These are phyloP conservation scores for Polyploca ridens DNA, from an alignment of 2,888 invertebrate species.

Conservation along the genomic window DNA sequence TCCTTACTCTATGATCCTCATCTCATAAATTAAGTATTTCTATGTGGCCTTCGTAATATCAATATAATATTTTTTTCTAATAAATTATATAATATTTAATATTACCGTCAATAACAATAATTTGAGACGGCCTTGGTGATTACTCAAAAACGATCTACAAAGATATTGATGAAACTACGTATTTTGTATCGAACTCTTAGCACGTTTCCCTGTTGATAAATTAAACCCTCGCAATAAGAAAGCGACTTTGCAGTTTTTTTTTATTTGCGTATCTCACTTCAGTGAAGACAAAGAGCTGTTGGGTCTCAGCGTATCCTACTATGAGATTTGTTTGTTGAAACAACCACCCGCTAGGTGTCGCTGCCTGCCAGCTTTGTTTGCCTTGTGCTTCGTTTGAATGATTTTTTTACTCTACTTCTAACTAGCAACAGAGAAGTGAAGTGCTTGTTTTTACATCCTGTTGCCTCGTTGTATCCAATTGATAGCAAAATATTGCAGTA, in stretches of 20 bases:
- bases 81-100: too few relatives aligned
- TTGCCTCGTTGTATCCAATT: not conserved
- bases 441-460: conserved; percentile 23
- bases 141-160: too few relatives aligned
- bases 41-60: too few relatives aligned
- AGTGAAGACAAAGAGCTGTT: conserved; percentile 20
- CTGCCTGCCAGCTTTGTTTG: conserved; percentile 33
- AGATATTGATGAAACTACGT: not conserved
- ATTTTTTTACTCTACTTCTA: conserved; percentile 14
- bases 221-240: not conserved
- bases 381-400: conserved; percentile 37
- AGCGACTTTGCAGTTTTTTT: not conserved
- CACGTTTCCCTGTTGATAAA: not conserved
- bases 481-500: not conserved
- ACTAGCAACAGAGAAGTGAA: conserved; percentile 10
- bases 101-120: too few relatives aligned
- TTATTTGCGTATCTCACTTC: conserved; percentile 4
- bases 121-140: too few relatives aligned
- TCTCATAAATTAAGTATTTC: too few relatives aligned
- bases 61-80: too few relatives aligned
- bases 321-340: conserved; percentile 43
- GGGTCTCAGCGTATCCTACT: conserved; percentile 27
- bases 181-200: not conserved
- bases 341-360: conserved; percentile 33
- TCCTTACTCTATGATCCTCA: too few relatives aligned